Evolutionary conservation across 2,797 vertebrate species (phyloP), one percentile per base, ranked within the genome.

Genomic region (Sebastes steindachneri): DNA sequence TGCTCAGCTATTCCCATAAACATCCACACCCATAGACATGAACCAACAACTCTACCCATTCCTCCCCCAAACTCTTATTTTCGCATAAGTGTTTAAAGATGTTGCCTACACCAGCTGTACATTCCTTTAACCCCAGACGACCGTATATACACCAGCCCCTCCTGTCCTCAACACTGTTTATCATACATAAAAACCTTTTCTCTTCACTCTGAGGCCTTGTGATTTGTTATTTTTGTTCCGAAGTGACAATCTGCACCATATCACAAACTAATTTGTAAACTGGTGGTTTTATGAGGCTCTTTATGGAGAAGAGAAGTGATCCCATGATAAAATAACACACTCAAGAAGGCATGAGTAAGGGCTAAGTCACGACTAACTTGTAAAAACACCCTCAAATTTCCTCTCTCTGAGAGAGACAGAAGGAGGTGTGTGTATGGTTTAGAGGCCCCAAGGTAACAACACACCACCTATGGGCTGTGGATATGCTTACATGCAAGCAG

Each of bases 11-110:
- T 79, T 90, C 62, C 68, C 31, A 68, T 70, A 86, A 89, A 88
- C 57, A 88, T 78, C 71, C 86, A 82, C 89, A 63, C 83, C 86
- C 80, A 83, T 9, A 81, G 75, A 84, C 72, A 76, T 14, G 25
- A 74, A 84, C 65, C 55, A 73, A 66, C 70, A 80, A 71, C 79
- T 66, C 31, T 5, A 48, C 45, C n/a, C 64, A 59, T 48, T 62
- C 78, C 84, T 72, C 75, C 73, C 48, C 82, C 41, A 57, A 51
- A 75, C 54, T 73, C 73, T 71, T 77, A 87, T 82, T 87, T 83
- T 80, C 69, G 70, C 73, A 41, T 90, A 92, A 92, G 84, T 90
- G 87, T 84, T 90, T 90, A 92, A 94, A 92, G 92, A 90, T 93
- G 90, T 92, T 88, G 41, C 83, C 73, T 54, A 73, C 57, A 77